Evolutionary conservation across 2,797 vertebrate genomes (phyloP).

Genomic region (Gadopsis bispinosus): DNA sequence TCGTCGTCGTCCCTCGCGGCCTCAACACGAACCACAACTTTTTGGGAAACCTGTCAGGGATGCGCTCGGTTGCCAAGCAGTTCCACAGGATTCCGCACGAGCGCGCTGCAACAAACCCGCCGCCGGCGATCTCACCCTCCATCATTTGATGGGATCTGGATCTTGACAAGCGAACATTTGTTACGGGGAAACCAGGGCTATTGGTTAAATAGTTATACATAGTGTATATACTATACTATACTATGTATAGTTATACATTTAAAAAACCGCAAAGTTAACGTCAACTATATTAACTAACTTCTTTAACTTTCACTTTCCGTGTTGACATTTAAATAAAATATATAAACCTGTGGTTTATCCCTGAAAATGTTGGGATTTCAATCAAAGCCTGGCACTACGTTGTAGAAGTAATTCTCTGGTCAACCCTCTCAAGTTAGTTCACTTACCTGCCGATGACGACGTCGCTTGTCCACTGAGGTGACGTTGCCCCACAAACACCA

Average conservation of each 20-base stretch:
- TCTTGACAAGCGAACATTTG: conserved; percentile 8
- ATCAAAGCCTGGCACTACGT: neutral
- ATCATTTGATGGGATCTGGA: conserved; percentile 45
- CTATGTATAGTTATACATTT: too few relatives aligned
- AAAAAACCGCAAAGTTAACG: too few relatives aligned
- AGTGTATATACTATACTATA: too few relatives aligned
- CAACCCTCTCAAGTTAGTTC: conserved; percentile 8
- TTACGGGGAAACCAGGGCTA: too few relatives aligned
- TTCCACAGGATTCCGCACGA: conserved; percentile 66
- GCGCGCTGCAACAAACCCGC: conserved; percentile 57
- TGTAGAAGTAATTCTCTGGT: neutral
- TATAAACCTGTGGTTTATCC: neutral
- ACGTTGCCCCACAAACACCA: neutral
- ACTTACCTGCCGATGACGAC: conserved; percentile 57
- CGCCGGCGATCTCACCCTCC: conserved; percentile 39
- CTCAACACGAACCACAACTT: conserved; percentile 39
- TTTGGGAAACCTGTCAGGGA: conserved; percentile 17
- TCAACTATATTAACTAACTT: neutral
- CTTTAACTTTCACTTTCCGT: neutral
- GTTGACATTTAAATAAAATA: neutral
- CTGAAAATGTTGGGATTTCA: neutral
- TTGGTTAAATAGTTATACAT: too few relatives aligned
- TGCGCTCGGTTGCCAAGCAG: conserved; percentile 33
- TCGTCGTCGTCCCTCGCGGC: neutral
- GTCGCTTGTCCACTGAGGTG: conserved; percentile 24